Conservation (phyloP, 2,113 vertebrate genomes). For the Leptobrachium ailaonicum region DNA sequence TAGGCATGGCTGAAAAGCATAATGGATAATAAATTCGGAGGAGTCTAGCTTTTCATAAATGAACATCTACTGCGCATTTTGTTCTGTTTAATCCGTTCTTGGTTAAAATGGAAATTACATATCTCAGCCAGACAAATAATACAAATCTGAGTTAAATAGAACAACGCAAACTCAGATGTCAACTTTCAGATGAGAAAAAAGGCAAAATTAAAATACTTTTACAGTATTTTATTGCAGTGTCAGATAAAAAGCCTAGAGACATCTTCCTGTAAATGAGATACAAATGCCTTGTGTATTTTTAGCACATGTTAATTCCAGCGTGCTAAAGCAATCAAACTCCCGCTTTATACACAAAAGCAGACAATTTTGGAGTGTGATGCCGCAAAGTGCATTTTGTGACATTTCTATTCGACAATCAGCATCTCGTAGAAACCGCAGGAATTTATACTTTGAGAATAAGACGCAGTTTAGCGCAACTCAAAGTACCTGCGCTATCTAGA, state of each 20-base stretch:
- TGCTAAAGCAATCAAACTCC: constrained; percentile 41
- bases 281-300: constrained; percentile 37
- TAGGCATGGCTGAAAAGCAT: too few relatives aligned
- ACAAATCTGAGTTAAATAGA: too few relatives aligned
- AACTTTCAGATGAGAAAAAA: not conserved
- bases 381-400: constrained; percentile 21
- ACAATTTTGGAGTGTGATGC: constrained; percentile 31
- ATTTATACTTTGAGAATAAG: constrained; percentile 17
- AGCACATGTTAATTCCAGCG: constrained; percentile 41
- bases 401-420: constrained; percentile 18
- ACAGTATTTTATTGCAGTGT: constrained; percentile 27
- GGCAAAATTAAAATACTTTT: not conserved
- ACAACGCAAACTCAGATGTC: too few relatives aligned
- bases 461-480: not conserved
- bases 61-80: too few relatives aligned
- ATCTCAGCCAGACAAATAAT: too few relatives aligned
- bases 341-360: constrained; percentile 32
- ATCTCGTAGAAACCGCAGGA: constrained; percentile 10
- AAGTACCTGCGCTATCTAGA: not conserved
- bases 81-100: too few relatives aligned
- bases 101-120: too few relatives aligned
- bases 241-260: constrained; percentile 29
- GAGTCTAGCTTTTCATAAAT: too few relatives aligned
- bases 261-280: constrained; percentile 55
- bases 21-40: too few relatives aligned